Percentiles rank a stretch among this genome's conserved stretches.
Evolutionary conservation across 2,888 invertebrate species (phyloP).

Genomic region (Lepidocyrtoides sp.): DNA sequence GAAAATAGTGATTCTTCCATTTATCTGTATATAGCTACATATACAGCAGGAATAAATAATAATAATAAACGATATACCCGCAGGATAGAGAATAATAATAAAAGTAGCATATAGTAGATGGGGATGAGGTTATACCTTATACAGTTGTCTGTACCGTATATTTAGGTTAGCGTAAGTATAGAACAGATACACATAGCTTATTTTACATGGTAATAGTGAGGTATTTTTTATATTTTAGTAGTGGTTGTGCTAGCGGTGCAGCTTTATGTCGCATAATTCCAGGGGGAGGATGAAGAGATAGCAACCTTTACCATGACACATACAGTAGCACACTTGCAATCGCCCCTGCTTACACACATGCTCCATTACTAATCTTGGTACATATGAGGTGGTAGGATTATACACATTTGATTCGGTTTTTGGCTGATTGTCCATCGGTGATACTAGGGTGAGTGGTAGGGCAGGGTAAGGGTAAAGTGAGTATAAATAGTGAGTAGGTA

Average conservation of each 20-base stretch:
- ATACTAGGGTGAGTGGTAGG: constrained; percentile 20
- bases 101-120: constrained; percentile 32
- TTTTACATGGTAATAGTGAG: no score
- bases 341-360: constrained; percentile 34
- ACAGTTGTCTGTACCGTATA: no score
- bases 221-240: no score
- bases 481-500: background rate
- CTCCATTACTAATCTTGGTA: constrained; percentile 70
- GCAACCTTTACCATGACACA: background rate
- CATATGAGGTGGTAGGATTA: constrained; percentile 61
- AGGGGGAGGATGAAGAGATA: constrained; percentile 12
- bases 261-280: constrained; percentile 1
- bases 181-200: no score
- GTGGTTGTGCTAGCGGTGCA: background rate
- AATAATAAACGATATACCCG: constrained; percentile 52
- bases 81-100: constrained; percentile 33
- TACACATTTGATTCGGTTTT: constrained; percentile 73
- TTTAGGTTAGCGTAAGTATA: no score
- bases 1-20: no score
- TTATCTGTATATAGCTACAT: no score
- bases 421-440: constrained; percentile 68
- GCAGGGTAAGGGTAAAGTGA: background rate
- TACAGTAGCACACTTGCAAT: background rate
- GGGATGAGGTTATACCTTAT: background rate
- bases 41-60: constrained; percentile 34